Evolutionary conservation across 2,888 invertebrate genomes (phyloP).

Genomic region (Drosophila tanythrix): DNA sequence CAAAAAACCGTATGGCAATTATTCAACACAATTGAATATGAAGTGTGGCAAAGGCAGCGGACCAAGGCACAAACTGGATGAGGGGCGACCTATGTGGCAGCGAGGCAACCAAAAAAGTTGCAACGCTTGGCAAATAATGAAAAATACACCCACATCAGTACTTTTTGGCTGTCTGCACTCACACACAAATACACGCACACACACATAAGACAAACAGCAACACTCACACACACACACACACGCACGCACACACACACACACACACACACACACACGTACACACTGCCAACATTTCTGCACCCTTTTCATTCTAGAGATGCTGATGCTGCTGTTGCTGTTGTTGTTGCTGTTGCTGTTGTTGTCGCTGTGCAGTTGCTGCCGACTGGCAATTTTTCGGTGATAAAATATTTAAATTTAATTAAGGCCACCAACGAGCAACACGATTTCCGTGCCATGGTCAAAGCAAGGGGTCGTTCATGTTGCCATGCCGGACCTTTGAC

Average conservation of each 20-base stretch:
- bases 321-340: slow-evolving; percentile 39
- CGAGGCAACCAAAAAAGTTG: slow-evolving; percentile 59
- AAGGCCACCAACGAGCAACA: slow-evolving; percentile 84
- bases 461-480: slow-evolving; percentile 45
- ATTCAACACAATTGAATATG: slow-evolving; percentile 85
- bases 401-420: slow-evolving; percentile 85
- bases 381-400: slow-evolving; percentile 84
- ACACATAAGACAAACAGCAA: slow-evolving; percentile 36
- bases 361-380: slow-evolving; percentile 73
- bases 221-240: slow-evolving; percentile 13
- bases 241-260: slow-evolving; percentile 25
- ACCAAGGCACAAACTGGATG: slow-evolving; percentile 19
- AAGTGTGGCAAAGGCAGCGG: slow-evolving; percentile 80
- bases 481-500: slow-evolving; percentile 62
- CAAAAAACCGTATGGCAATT: slow-evolving; percentile 84
- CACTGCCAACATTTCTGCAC: slow-evolving; percentile 63
- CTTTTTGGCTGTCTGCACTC: slow-evolving; percentile 79
- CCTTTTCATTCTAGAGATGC: slow-evolving; percentile 69
- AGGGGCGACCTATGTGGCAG: slow-evolving; percentile 5
- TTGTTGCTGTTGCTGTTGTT: slow-evolving; percentile 54
- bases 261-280: slow-evolving; percentile 8
- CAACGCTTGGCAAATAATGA: slow-evolving; percentile 79
- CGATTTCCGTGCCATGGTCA: slow-evolving; percentile 72
- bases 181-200: slow-evolving; percentile 37
- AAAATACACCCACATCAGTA: slow-evolving; percentile 81